Evolutionary conservation across 2,797 vertebrate genomes (phyloP).

Genomic region (Acipenser transmontanus): DNA sequence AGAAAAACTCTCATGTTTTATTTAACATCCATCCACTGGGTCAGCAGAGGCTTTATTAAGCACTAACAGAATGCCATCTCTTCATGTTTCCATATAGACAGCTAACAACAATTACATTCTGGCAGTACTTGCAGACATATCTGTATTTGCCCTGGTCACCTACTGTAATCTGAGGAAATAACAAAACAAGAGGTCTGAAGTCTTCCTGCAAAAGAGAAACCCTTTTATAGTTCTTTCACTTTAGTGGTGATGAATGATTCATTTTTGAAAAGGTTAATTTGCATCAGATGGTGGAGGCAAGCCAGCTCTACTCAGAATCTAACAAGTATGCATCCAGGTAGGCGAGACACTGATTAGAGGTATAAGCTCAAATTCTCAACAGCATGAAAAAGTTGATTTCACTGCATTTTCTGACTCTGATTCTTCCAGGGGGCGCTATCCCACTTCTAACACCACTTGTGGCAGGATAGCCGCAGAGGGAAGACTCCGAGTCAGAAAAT

Average conservation of each 20-base stretch:
- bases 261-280: neutral
- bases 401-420: no score
- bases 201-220: neutral
- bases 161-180: neutral
- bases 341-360: neutral
- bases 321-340: neutral
- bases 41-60: no score
- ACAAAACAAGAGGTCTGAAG: neutral
- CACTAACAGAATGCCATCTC: no score
- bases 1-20: no score
- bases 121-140: neutral
- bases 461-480: no score
- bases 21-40: no score
- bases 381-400: neutral
- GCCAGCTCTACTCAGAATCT: neutral
- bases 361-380: neutral
- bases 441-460: no score
- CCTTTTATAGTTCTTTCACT: neutral
- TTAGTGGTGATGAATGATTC: neutral
- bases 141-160: constrained; percentile 1
- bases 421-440: no score
- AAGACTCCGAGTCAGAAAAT: no score
- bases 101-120: neutral
- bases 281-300: neutral
- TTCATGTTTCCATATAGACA: neutral